Base-by-base conservation (phyloP, 2,888 invertebrate species). In the Eristalis arbustorum region DNA sequence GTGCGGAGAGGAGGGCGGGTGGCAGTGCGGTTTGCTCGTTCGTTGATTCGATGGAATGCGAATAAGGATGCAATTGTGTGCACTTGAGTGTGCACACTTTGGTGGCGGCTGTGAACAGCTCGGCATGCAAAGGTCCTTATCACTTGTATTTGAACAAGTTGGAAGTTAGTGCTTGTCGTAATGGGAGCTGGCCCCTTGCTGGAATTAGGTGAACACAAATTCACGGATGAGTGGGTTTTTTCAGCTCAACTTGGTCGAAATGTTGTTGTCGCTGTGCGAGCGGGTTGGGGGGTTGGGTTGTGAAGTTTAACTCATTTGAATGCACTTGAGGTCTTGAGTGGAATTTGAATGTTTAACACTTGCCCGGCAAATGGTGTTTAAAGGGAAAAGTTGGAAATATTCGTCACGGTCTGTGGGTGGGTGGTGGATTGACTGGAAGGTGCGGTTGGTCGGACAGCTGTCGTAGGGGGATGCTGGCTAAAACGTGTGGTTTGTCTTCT, bases 21-120 rank as follows among this genome's bases (percentile, higher is more conserved):
- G 42, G 18, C n/a, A 18, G 18, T 40, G 42, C 40, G 68, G 49
- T 71, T 66, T 40, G 74, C 66, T 62, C 66, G 69, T 62, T 42
- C 37, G 63, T 78, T 59, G n/a, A 72, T 72, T 81, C 74, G 73
- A 82, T 82, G 28, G 73, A 74, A 78, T 77, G 66, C 61, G 74
- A 78, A 74, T 82, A 62, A 69, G 68, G 68, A 67, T 82, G 85
- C 73, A 81, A 77, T 85, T 81, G 72, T 85, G 76, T 76, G 63
- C 80, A 74, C 63, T 63, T 76, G 72, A 76, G 71, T 80, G 76
- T 68, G 59, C 56, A 75, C 57, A 75, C 81, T 76, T 63, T 14
- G 57, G 72, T 84, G 80, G 76, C 61, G 28, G 67, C 69, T 59
- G 57, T 59, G 18, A 56, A 13, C 31, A 14, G 28, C 34, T 61